A percentile compares a stretch with the other conserved stretches of the same genome.
These are phyloP conservation scores for Mesocricetus auratus DNA, from an alignment of 2,113 vertebrate genomes.

Conservation along the genomic window DNA sequence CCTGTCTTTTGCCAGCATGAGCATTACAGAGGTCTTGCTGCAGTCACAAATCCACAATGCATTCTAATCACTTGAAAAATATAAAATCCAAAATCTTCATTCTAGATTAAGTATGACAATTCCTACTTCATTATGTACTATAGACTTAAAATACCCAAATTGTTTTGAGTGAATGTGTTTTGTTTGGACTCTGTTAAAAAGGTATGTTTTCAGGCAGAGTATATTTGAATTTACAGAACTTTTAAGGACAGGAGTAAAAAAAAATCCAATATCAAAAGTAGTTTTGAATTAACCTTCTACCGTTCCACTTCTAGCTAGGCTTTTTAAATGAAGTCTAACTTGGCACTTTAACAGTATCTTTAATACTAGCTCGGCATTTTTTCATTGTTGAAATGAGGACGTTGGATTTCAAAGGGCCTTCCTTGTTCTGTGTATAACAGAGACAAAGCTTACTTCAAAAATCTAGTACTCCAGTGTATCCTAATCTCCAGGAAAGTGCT, in stretches of 20 bases:
- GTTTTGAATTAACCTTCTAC: slow-evolving; percentile 53
- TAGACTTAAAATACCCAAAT: slow-evolving; percentile 20
- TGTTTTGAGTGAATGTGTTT: background rate
- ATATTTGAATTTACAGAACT: slow-evolving; percentile 37
- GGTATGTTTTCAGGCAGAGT: slow-evolving; percentile 17
- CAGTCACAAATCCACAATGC: slow-evolving; percentile 57
- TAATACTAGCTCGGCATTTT: slow-evolving; percentile 16
- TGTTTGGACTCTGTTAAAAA: background rate
- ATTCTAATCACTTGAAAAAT: slow-evolving; percentile 33
- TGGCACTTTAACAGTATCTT: slow-evolving; percentile 38
- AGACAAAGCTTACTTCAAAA: slow-evolving; percentile 46
- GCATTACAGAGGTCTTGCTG: slow-evolving; percentile 27
- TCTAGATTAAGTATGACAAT: slow-evolving; percentile 48
- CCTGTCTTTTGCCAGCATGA: slow-evolving; percentile 38
- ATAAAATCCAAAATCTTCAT: slow-evolving; percentile 54
- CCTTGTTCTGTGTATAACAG: slow-evolving; percentile 16
- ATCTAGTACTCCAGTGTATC: background rate
- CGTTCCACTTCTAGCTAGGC: slow-evolving; percentile 38
- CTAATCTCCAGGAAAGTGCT: slow-evolving; percentile 24
- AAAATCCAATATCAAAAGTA: slow-evolving; percentile 67
- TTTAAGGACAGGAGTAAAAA: slow-evolving; percentile 50
- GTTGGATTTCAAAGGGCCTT: background rate
- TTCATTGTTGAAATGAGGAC: slow-evolving; percentile 41
- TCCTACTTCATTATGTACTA: slow-evolving; percentile 38
- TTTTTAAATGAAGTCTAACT: slow-evolving; percentile 40